phyloP scores from a whole-genome alignment of 2,888 invertebrate genomes.

The Hydroisotoma schaefferi region DNA sequence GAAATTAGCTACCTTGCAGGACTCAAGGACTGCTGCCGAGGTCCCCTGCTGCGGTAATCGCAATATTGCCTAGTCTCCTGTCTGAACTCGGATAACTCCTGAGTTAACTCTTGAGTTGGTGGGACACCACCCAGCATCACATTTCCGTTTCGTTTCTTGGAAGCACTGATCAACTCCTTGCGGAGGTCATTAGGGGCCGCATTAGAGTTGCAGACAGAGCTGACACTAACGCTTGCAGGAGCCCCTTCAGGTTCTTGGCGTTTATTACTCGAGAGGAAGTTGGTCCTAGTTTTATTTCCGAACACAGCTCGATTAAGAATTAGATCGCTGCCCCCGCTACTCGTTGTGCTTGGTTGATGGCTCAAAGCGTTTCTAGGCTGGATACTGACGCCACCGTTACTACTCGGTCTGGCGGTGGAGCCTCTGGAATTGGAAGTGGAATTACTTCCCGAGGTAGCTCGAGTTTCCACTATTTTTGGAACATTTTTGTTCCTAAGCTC shows the following conservation, averaged over 20 bases:
- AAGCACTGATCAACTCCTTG: constrained; percentile 47
- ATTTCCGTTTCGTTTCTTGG: constrained; percentile 41
- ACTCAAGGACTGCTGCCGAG: constrained; percentile 29
- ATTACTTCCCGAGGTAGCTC: background rate
- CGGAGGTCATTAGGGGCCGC: constrained; percentile 33
- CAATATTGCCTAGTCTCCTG: constrained; percentile 47
- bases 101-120: constrained; percentile 32
- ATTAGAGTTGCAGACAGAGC: constrained; percentile 7
- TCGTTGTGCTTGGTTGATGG: constrained; percentile 8
- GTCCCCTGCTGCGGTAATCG: constrained; percentile 40
- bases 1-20: constrained; percentile 31
- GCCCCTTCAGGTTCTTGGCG: constrained; percentile 51
- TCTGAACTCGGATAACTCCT: constrained; percentile 47
- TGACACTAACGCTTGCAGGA: constrained; percentile 40
- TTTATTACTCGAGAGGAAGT: constrained; percentile 21
- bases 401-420: no score
- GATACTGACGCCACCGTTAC: no score
- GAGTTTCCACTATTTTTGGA: background rate
- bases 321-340: constrained; percentile 17
- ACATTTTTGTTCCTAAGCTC: background rate
- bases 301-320: background rate
- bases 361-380: background rate
- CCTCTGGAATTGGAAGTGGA: background rate
- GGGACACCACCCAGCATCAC: constrained; percentile 11
- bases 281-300: background rate